A percentile compares a stretch with the other conserved stretches of the same genome.
Evolutionary conservation across 2,888 invertebrate genomes (phyloP).

Genomic region (Drosophila meridiana): DNA sequence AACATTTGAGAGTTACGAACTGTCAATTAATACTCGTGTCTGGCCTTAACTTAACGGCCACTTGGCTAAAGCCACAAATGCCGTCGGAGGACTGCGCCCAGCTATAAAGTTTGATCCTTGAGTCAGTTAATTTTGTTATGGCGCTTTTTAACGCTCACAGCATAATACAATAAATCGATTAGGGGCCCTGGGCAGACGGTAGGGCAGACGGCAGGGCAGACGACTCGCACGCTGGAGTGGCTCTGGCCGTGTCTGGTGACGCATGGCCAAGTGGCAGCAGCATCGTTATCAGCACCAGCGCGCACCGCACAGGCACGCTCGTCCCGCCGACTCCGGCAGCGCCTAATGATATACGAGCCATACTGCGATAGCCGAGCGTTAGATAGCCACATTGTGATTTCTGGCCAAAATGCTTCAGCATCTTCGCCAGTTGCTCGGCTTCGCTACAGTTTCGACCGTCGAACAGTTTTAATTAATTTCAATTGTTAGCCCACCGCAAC

Average conservation of each 20-base stretch:
- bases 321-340: constrained; percentile 24
- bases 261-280: constrained; percentile 55
- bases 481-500: constrained; percentile 45
- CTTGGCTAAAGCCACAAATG: constrained; percentile 16
- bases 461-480: constrained; percentile 68
- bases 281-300: constrained; percentile 63
- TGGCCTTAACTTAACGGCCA: constrained; percentile 38
- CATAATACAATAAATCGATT: constrained; percentile 72
- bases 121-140: constrained; percentile 44
- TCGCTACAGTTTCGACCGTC: constrained; percentile 16
- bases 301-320: constrained; percentile 26
- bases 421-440: neutral
- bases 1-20: constrained; percentile 42
- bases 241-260: constrained; percentile 46
- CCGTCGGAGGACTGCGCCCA: neutral
- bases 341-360: constrained; percentile 44
- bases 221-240: constrained; percentile 8
- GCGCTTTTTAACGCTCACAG: constrained; percentile 49
- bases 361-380: neutral
- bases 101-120: constrained; percentile 51
- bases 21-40: constrained; percentile 60
- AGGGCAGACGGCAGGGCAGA: constrained; percentile 17
- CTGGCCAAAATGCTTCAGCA: neutral
- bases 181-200: constrained; percentile 14
- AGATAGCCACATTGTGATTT: constrained; percentile 27